Evolutionary conservation across 2,797 vertebrate species (phyloP).

Genomic region (Sciurus vulgaris): DNA sequence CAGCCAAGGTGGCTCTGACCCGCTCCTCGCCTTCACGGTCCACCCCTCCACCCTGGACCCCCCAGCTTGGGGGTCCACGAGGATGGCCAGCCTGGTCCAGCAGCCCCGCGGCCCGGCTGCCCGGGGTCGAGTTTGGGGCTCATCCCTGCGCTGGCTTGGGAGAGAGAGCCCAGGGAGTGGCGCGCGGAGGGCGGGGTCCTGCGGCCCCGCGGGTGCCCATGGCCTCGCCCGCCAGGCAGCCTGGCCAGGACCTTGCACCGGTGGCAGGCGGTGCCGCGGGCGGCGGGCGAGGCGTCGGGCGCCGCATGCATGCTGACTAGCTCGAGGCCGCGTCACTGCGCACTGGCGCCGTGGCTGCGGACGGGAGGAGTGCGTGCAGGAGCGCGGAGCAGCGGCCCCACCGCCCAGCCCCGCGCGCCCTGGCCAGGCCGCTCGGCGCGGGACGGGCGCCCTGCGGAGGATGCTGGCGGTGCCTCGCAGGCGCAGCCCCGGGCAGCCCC

Average conservation of each 20-base stretch:
- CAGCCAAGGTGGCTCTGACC: too few relatives aligned
- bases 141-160: background rate
- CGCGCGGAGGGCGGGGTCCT: conserved; percentile 50
- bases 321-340: conserved; percentile 86
- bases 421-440: conserved; percentile 1
- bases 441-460: conserved; percentile 46
- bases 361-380: conserved; percentile 56
- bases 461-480: conserved; percentile 55
- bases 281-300: conserved; percentile 78
- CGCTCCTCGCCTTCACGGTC: background rate
- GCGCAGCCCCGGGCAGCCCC: conserved; percentile 52
- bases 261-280: conserved; percentile 41
- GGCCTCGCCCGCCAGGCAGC: background rate
- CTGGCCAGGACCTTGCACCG: background rate
- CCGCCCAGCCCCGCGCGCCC: conserved; percentile 20
- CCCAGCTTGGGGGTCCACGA: too few relatives aligned
- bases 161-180: background rate
- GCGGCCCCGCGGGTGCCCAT: conserved; percentile 67
- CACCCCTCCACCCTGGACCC: too few relatives aligned
- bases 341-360: conserved; percentile 84
- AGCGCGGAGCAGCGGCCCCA: conserved; percentile 63
- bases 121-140: background rate
- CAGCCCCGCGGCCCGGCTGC: background rate
- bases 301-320: conserved; percentile 86
- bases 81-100: too few relatives aligned